Evolutionary conservation across 1,140 invertebrate species (phyloP).

Genomic region (Ooceraea biroi): DNA sequence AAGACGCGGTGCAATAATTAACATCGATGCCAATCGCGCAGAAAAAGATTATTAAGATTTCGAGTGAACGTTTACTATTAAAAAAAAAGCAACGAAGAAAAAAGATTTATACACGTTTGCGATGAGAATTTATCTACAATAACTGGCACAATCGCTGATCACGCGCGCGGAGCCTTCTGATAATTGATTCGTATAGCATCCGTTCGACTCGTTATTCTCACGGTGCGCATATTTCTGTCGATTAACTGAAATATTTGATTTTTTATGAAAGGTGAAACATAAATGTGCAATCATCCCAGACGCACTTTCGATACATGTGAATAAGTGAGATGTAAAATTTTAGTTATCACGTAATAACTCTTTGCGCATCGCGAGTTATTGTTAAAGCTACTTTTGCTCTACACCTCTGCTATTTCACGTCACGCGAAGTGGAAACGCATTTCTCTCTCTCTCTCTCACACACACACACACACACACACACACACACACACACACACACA

Average conservation of each 20-base stretch:
- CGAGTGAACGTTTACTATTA: background rate
- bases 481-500: no score
- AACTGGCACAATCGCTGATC: background rate
- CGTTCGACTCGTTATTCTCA: slow-evolving; percentile 10
- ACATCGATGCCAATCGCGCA: slow-evolving; percentile 22
- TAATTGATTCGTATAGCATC: slow-evolving; percentile 14
- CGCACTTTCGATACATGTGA: no score
- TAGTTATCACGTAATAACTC: background rate
- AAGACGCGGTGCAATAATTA: slow-evolving; percentile 47
- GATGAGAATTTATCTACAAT: slow-evolving; percentile 17
- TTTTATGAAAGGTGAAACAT: background rate
- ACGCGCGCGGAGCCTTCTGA: slow-evolving; percentile 2
- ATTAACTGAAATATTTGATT: slow-evolving; percentile 43
- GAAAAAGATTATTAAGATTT: slow-evolving; percentile 28
- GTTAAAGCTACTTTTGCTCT: background rate
- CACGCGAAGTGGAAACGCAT: background rate
- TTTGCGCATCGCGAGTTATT: background rate
- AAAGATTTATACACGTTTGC: no score
- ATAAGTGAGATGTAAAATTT: no score
- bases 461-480: no score
- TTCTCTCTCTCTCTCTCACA: no score
- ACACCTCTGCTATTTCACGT: background rate
- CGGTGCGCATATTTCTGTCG: background rate
- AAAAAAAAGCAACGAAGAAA: background rate
- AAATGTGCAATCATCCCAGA: background rate